A percentile compares a stretch with the other conserved stretches of the same genome.
Evolutionary conservation across 2,888 invertebrate species (phyloP).

Genomic region (Tortricodes alternella): DNA sequence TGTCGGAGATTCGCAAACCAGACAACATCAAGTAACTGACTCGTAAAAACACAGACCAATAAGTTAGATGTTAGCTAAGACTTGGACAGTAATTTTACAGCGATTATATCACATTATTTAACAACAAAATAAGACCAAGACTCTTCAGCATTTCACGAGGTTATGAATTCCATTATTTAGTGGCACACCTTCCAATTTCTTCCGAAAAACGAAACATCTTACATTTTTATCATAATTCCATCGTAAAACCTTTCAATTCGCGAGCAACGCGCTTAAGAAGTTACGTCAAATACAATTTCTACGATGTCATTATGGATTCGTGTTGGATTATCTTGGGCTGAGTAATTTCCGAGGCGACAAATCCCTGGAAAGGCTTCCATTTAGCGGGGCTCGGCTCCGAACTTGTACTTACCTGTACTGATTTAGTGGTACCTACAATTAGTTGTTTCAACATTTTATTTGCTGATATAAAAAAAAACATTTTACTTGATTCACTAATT

Average conservation of each 20-base stretch:
- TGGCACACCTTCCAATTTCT: neutral
- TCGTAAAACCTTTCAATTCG: constrained; percentile 12
- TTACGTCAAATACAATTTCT: constrained; percentile 11
- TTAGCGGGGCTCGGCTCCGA: neutral
- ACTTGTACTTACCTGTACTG: neutral
- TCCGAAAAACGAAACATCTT: neutral
- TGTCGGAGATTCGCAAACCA: too few species aligned
- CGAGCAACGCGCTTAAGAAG: constrained; percentile 15
- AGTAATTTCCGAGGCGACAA: constrained; percentile 19
- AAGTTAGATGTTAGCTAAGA: too few species aligned
- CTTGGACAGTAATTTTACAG: too few species aligned
- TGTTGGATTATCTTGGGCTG: neutral
- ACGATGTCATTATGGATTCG: constrained; percentile 6
- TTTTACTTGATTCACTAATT: too few species aligned
- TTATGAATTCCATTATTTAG: too few species aligned
- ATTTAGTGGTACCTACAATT: neutral
- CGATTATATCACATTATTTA: too few species aligned
- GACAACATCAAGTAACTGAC: too few species aligned
- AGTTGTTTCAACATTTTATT: neutral
- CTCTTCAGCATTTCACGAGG: too few species aligned
- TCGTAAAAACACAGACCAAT: too few species aligned
- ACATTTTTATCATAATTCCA: constrained; percentile 5
- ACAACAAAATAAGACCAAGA: too few species aligned
- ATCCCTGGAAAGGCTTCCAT: constrained; percentile 13
- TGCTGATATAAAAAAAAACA: neutral